These are phyloP conservation scores for Crotalus viridis DNA, from an alignment of 2,113 vertebrate genomes.

Conservation along the genomic window DNA sequence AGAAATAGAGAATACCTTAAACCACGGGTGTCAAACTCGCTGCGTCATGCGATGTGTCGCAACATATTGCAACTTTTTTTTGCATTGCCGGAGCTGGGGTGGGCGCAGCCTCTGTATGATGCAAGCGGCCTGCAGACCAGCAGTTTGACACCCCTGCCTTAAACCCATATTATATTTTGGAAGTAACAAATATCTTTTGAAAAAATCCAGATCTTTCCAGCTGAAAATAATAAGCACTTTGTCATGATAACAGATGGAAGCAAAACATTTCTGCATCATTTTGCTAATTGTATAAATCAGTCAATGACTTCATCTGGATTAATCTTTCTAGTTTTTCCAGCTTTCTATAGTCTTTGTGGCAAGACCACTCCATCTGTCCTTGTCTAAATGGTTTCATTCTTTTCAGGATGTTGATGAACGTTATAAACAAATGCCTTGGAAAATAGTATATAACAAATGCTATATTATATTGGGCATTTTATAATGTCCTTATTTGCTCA, in stretches of 20 bases:
- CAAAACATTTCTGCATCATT: constrained; percentile 38
- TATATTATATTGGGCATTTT: not conserved
- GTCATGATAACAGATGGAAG: constrained; percentile 50
- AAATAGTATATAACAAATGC: not conserved
- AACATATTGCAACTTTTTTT: too few relatives aligned
- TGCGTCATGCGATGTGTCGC: too few relatives aligned
- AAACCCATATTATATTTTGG: not conserved
- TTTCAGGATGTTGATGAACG: not conserved
- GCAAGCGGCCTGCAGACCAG: too few relatives aligned
- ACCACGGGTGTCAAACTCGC: not conserved
- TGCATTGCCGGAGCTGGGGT: too few relatives aligned
- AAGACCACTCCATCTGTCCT: constrained; percentile 50
- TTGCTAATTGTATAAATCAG: constrained; percentile 54
- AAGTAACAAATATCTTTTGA: constrained; percentile 17
- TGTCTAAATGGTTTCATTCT: constrained; percentile 22
- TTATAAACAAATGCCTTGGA: constrained; percentile 24
- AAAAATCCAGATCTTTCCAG: constrained; percentile 14
- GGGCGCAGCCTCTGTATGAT: too few relatives aligned
- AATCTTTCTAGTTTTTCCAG: constrained; percentile 47
- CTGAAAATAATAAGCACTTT: constrained; percentile 43
- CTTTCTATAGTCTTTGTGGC: constrained; percentile 24
- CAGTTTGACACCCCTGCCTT: too few relatives aligned
- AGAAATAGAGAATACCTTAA: constrained; percentile 18
- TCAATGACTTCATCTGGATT: constrained; percentile 52
- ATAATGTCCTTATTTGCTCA: not conserved